These are phyloP conservation scores for Stichopus chloronotus DNA, from an alignment of 35 echinoderm and acorn worm species.

Conservation along the genomic window DNA sequence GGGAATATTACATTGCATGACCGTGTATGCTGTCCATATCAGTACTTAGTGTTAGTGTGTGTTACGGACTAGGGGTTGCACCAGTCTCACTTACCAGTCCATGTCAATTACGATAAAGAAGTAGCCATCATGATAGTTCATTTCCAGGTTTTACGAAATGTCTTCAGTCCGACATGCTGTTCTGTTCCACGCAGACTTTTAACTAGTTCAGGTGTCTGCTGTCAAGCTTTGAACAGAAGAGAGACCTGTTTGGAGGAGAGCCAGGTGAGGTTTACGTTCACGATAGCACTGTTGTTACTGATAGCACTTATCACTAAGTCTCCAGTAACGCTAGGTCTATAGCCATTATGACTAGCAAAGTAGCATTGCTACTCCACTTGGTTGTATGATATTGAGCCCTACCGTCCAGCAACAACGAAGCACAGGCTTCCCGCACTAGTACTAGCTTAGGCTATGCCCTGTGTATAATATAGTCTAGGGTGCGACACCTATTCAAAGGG, in stretches of 20 bases:
- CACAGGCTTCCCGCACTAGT: too few species aligned
- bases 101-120: background rate
- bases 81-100: too few species aligned
- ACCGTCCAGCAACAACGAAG: background rate
- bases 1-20: too few species aligned
- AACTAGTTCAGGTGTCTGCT: constrained; percentile 17
- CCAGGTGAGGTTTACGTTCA: background rate
- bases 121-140: constrained; percentile 9
- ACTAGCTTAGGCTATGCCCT: too few species aligned
- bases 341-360: background rate
- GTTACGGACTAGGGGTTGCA: too few species aligned
- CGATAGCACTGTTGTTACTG: background rate
- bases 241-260: background rate
- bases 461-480: too few species aligned
- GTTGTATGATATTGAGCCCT: background rate
- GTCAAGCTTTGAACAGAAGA: background rate
- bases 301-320: background rate
- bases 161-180: background rate
- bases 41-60: too few species aligned
- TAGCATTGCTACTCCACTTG: background rate
- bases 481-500: too few species aligned
- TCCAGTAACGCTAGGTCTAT: background rate
- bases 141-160: background rate
- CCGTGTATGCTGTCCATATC: too few species aligned
- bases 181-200: background rate